These are phyloP conservation scores for Lutraria rhynchaena DNA, from an alignment of 1,140 invertebrate species.

Conservation along the genomic window DNA sequence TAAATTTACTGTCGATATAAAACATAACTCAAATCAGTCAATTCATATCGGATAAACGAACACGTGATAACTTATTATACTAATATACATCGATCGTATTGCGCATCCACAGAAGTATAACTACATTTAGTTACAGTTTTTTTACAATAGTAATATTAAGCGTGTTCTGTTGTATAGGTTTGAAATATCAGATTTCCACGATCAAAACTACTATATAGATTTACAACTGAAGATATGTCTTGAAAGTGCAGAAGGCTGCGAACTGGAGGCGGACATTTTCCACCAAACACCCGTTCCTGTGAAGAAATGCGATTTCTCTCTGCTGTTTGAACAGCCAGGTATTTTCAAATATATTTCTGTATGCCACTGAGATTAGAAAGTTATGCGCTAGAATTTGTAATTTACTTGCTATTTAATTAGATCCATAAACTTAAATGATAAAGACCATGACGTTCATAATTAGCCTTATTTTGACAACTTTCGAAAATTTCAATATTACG, in stretches of 20 bases:
- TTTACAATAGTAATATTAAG: background rate
- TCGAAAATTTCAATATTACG: background rate
- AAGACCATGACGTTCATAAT: background rate
- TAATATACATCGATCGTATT: background rate
- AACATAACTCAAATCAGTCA: background rate
- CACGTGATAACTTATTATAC: background rate
- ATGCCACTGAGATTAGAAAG: background rate
- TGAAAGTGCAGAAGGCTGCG: conserved; percentile 13
- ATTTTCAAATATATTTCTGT: background rate
- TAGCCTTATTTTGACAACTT: background rate
- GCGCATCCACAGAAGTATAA: background rate
- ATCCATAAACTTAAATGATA: background rate
- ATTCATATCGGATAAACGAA: background rate
- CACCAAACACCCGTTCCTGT: background rate
- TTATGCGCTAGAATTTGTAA: background rate
- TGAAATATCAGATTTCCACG: background rate
- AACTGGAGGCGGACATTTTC: conserved; percentile 8
- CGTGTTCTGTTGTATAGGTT: background rate
- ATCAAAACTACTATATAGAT: background rate
- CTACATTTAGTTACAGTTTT: background rate
- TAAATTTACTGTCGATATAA: background rate
- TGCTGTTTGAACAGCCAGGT: background rate
- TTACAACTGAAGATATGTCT: conserved; percentile 7
- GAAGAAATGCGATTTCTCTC: background rate
- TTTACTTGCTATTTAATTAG: background rate